Conservation (phyloP, 1,140 invertebrate genomes). For the Euura saliciscinereae region DNA sequence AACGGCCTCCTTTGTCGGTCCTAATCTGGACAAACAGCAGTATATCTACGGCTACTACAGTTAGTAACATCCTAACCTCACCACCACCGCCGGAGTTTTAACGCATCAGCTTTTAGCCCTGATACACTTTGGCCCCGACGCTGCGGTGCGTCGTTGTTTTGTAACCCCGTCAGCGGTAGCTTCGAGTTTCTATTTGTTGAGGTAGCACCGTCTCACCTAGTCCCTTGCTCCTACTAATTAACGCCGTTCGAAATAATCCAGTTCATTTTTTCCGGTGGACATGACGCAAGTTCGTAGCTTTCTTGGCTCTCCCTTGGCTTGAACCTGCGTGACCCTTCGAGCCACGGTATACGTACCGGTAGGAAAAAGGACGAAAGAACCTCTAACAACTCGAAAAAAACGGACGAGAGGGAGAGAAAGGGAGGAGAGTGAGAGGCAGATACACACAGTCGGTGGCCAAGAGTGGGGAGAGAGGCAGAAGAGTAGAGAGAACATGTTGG, state of each 20-base stretch:
- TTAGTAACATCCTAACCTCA: background rate
- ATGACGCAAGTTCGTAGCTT: background rate
- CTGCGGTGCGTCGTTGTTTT: background rate
- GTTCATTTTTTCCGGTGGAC: no score
- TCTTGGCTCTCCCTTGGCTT: slow-evolving; percentile 19
- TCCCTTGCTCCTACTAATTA: no score
- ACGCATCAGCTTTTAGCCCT: background rate
- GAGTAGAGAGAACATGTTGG: slow-evolving; percentile 44
- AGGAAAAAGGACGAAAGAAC: slow-evolving; percentile 12
- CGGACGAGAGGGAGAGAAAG: slow-evolving; percentile 20
- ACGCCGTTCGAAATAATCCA: no score
- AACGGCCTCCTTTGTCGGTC: slow-evolving; percentile 48
- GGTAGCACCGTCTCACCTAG: no score
- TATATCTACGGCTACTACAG: slow-evolving; percentile 27
- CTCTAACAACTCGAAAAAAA: slow-evolving; percentile 13
- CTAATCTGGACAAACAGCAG: slow-evolving; percentile 46
- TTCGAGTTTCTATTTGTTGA: no score
- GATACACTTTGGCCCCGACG: no score
- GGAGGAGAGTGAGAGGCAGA: slow-evolving; percentile 25
- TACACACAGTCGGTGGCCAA: slow-evolving; percentile 26
- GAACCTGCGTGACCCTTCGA: slow-evolving; percentile 29
- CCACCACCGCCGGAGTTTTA: background rate
- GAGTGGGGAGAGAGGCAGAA: slow-evolving; percentile 18
- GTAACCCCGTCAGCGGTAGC: background rate
- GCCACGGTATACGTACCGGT: slow-evolving; percentile 3